Conservation (phyloP, 2,888 invertebrate genomes). For the Morpho deidamia region DNA sequence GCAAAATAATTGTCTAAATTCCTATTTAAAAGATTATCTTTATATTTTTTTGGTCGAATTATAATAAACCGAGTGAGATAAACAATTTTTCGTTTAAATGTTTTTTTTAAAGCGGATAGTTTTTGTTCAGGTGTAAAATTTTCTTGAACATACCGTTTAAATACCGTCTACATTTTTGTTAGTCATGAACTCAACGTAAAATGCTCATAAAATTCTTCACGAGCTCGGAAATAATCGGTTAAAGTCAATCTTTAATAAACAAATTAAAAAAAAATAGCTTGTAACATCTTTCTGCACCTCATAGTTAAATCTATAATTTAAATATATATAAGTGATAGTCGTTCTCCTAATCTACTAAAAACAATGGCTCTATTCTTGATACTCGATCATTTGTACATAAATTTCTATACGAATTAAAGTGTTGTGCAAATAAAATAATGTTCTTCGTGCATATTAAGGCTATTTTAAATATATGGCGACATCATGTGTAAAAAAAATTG, state of each 20-base stretch:
- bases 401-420: slow-evolving; percentile 43
- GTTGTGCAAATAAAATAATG: slow-evolving; percentile 24
- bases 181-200: too few species aligned
- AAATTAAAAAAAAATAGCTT: background rate
- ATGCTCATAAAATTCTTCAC: too few species aligned
- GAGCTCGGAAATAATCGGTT: too few species aligned
- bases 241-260: background rate
- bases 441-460: slow-evolving; percentile 6
- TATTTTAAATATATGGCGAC: background rate
- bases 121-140: too few species aligned
- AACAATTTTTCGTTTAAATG: too few species aligned
- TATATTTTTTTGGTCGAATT: too few species aligned
- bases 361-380: slow-evolving; percentile 60
- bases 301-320: slow-evolving; percentile 4
- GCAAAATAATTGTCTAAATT: too few species aligned
- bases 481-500: background rate
- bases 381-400: slow-evolving; percentile 66
- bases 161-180: too few species aligned
- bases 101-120: too few species aligned
- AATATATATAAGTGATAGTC: background rate
- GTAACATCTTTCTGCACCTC: background rate
- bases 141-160: too few species aligned
- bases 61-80: too few species aligned
- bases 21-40: too few species aligned
- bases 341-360: background rate